Conservation (phyloP, 2,888 invertebrate genomes). For the Cephus pulcher region DNA sequence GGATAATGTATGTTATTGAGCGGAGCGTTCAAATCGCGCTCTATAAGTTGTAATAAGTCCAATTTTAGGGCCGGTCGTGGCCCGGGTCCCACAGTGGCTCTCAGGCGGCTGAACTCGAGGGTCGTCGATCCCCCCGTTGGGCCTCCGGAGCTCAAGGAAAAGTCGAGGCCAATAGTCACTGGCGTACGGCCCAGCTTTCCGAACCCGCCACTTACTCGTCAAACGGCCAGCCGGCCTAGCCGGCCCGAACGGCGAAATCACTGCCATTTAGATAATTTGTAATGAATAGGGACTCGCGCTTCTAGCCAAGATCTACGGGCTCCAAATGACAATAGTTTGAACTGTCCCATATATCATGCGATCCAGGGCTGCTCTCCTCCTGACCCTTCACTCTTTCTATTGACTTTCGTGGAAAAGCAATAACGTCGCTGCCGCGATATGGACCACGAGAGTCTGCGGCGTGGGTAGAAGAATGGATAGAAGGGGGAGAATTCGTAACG, state of each 20-base stretch:
- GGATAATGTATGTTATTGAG: constrained; percentile 67
- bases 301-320: constrained; percentile 6
- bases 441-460: background rate
- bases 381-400: background rate
- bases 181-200: constrained; percentile 48
- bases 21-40: constrained; percentile 65
- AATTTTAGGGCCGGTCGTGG: constrained; percentile 66
- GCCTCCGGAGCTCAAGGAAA: background rate
- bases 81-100: constrained; percentile 59
- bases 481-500: background rate
- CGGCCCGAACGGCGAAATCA: constrained; percentile 66
- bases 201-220: constrained; percentile 66
- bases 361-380: background rate
- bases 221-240: constrained; percentile 54
- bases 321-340: constrained; percentile 29
- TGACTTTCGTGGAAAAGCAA: constrained; percentile 1
- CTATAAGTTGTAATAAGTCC: constrained; percentile 67
- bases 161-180: constrained; percentile 47
- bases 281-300: constrained; percentile 68
- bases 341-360: constrained; percentile 28
- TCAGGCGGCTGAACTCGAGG: constrained; percentile 30
- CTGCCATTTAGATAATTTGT: constrained; percentile 73
- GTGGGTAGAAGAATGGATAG: background rate
- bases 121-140: background rate
- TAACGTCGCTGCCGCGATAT: background rate